Evolutionary conservation across 2,888 invertebrate genomes (phyloP).

Genomic region (Phlogophora meticulosa): DNA sequence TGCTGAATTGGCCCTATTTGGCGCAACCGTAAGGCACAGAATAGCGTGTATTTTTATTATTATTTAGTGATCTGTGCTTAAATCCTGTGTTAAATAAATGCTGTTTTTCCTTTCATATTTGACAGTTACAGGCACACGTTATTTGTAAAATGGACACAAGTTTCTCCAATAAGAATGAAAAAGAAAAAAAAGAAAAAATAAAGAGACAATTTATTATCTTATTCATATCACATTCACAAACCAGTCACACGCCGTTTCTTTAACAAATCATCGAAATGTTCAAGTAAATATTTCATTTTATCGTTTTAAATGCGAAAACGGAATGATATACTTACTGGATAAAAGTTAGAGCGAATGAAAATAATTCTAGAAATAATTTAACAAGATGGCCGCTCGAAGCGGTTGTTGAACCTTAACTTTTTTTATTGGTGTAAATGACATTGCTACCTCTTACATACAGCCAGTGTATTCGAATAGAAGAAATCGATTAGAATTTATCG

Average conservation of each 20-base stretch:
- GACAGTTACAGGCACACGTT: not conserved
- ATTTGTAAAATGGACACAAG: not conserved
- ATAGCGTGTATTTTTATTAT: too few species aligned
- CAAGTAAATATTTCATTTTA: conserved; percentile 41
- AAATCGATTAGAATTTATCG: conserved; percentile 33
- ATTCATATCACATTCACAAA: conserved; percentile 39
- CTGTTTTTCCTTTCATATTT: too few species aligned
- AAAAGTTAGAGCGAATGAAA: conserved; percentile 27
- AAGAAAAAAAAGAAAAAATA: too few species aligned
- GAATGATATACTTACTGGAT: conserved; percentile 26
- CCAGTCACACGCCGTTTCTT: conserved; percentile 34
- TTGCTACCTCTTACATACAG: conserved; percentile 35
- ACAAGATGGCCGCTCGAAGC: conserved; percentile 35
- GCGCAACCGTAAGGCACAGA: too few species aligned
- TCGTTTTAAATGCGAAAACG: conserved; percentile 37
- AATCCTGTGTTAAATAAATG: too few species aligned
- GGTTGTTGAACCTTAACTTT: conserved; percentile 40
- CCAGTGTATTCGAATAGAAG: conserved; percentile 42
- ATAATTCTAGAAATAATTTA: conserved; percentile 25
- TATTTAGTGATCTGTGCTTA: too few species aligned
- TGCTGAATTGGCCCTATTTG: too few species aligned
- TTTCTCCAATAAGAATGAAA: conserved; percentile 24
- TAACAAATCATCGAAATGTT: conserved; percentile 30
- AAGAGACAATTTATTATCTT: not conserved
- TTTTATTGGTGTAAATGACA: conserved; percentile 45